phyloP scores from a whole-genome alignment of 2,797 vertebrate genomes.

The Mus minutoides region DNA sequence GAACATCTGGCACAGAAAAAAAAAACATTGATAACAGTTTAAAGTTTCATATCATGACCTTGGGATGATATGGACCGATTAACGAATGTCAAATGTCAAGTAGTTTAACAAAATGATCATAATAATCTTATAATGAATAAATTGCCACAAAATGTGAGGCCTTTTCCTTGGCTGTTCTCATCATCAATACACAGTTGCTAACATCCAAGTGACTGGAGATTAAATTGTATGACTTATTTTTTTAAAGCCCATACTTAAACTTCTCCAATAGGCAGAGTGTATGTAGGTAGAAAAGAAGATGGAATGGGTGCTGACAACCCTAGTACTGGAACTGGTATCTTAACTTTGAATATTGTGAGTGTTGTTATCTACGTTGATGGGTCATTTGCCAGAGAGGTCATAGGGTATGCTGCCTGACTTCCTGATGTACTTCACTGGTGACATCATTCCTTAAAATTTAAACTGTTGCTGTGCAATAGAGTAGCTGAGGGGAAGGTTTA shows the following conservation, averaged over 20 bases:
- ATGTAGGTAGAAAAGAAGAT: not conserved
- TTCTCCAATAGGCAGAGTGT: not conserved
- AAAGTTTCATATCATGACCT: not conserved
- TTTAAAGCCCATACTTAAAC: not conserved
- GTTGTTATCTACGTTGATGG: not conserved
- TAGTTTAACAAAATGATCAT: conserved; percentile 5
- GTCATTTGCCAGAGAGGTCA: not conserved
- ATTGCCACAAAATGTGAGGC: not conserved
- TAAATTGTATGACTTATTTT: conserved; percentile 1
- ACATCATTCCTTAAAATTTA: not conserved
- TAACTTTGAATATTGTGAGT: not conserved
- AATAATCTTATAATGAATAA: not conserved
- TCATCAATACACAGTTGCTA: not conserved
- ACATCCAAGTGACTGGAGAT: not conserved
- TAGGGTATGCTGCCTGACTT: not conserved
- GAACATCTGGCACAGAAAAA: not conserved
- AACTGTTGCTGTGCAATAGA: not conserved
- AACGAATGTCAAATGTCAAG: conserved; percentile 21
- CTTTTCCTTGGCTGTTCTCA: not conserved
- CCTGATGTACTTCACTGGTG: not conserved
- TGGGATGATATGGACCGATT: not conserved
- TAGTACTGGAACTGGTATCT: not conserved
- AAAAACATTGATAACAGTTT: not conserved
- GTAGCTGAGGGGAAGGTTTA: not conserved
- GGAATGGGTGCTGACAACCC: not conserved